These are phyloP conservation scores for Ichneumoninae sp. DNA, from an alignment of 2,888 invertebrate genomes.

Conservation along the genomic window DNA sequence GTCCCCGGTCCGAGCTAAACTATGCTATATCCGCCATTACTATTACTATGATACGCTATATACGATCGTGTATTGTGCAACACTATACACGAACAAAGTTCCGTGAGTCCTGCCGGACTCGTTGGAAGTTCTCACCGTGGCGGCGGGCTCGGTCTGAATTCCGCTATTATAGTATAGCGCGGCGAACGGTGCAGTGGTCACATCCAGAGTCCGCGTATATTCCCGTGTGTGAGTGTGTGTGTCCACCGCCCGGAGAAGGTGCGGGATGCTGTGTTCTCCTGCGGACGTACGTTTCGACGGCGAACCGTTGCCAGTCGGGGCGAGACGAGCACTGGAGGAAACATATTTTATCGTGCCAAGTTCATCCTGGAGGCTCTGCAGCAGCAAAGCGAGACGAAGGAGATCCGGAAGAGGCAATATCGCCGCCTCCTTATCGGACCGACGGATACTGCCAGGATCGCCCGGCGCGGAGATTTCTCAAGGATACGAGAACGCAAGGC, in stretches of 20 bases:
- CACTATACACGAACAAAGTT: constrained; percentile 49
- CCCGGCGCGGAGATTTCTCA: background rate
- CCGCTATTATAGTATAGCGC: constrained; percentile 30
- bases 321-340: constrained; percentile 40
- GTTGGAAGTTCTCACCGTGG: constrained; percentile 32
- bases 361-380: constrained; percentile 61
- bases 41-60: background rate
- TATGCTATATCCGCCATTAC: constrained; percentile 12
- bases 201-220: constrained; percentile 35
- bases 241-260: constrained; percentile 33
- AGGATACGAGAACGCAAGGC: background rate
- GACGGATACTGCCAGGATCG: constrained; percentile 13
- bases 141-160: constrained; percentile 4
- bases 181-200: constrained; percentile 24
- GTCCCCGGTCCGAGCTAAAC: constrained; percentile 33
- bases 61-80: constrained; percentile 7
- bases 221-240: background rate
- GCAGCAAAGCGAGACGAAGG: constrained; percentile 36
- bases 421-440: constrained; percentile 45
- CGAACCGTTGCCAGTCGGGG: background rate
- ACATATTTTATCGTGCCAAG: constrained; percentile 68
- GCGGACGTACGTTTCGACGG: constrained; percentile 25
- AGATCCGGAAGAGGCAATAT: constrained; percentile 62
- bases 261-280: background rate
- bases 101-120: constrained; percentile 56